Evolutionary conservation across 2,888 invertebrate genomes (phyloP).

Genomic region (Hedya salicella): DNA sequence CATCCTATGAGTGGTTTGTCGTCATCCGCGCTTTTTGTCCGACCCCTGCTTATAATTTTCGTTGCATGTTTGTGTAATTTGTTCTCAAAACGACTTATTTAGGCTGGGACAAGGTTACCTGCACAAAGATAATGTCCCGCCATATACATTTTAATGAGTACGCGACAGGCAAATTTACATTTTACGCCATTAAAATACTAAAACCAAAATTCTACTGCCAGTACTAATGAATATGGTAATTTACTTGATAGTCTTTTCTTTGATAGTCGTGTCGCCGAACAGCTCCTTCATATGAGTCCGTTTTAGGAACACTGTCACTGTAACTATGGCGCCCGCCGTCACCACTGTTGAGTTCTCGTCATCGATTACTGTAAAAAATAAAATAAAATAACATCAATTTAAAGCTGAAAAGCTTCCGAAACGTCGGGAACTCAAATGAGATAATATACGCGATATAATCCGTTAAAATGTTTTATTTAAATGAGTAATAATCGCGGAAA

Average conservation of each 20-base stretch:
- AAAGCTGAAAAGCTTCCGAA: neutral
- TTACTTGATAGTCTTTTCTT: conserved; percentile 87
- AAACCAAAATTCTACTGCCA: neutral
- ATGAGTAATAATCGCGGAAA: no score
- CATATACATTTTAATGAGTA: no score
- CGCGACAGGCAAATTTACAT: conserved; percentile 1
- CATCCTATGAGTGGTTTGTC: no score
- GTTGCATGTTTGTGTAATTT: no score
- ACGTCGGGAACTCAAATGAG: no score
- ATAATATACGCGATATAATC: no score
- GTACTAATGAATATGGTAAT: conserved; percentile 45
- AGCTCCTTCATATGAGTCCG: conserved; percentile 93
- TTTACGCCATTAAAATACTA: neutral
- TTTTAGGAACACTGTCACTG: conserved; percentile 95
- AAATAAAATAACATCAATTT: neutral
- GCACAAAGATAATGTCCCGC: no score
- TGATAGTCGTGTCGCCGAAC: conserved; percentile 91
- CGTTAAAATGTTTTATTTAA: no score
- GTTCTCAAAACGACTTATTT: no score
- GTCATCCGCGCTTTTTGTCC: no score
- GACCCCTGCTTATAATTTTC: no score
- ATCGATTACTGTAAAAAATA: conserved; percentile 90
- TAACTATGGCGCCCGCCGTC: conserved; percentile 98
- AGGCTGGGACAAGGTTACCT: no score
- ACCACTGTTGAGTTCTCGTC: conserved; percentile 98